A percentile compares a stretch with the other conserved stretches of the same genome.
These are phyloP conservation scores for Wasmannia auropunctata DNA, from an alignment of 1,140 invertebrate species.

Conservation along the genomic window DNA sequence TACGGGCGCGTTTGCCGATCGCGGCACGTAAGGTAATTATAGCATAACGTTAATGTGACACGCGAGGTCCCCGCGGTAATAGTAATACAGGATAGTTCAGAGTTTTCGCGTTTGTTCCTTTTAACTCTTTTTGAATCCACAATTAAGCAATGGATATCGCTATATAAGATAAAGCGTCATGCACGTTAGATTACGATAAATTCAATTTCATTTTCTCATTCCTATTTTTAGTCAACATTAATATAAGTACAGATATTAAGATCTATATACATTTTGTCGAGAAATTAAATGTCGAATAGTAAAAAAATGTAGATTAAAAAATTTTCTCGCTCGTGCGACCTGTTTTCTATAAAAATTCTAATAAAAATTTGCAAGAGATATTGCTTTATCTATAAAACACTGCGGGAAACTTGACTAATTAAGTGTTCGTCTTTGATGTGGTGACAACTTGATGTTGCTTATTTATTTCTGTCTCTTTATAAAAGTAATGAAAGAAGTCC, in stretches of 20 bases:
- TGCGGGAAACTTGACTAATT: conserved; percentile 3
- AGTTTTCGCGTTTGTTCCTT: background rate
- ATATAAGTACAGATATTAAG: background rate
- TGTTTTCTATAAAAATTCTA: background rate
- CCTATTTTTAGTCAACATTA: background rate
- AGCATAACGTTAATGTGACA: background rate
- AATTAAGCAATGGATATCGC: background rate
- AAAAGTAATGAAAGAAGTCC: background rate
- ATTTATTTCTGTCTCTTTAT: background rate
- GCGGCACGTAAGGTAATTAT: background rate
- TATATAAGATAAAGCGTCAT: background rate
- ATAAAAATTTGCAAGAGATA: background rate
- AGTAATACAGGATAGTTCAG: background rate
- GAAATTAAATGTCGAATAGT: background rate
- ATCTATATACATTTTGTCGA: background rate
- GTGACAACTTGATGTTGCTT: background rate
- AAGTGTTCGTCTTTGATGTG: background rate
- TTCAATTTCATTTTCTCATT: background rate
- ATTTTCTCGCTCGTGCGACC: background rate
- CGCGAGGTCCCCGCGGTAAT: background rate
- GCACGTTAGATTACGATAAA: background rate
- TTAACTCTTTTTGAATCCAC: background rate
- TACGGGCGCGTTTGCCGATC: background rate
- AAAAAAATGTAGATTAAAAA: background rate
- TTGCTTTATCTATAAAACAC: background rate